These are phyloP conservation scores for Aphrocallistes beatrix DNA, from an alignment of 37 sponge, comb jelly and placozoan genomes.

Conservation along the genomic window DNA sequence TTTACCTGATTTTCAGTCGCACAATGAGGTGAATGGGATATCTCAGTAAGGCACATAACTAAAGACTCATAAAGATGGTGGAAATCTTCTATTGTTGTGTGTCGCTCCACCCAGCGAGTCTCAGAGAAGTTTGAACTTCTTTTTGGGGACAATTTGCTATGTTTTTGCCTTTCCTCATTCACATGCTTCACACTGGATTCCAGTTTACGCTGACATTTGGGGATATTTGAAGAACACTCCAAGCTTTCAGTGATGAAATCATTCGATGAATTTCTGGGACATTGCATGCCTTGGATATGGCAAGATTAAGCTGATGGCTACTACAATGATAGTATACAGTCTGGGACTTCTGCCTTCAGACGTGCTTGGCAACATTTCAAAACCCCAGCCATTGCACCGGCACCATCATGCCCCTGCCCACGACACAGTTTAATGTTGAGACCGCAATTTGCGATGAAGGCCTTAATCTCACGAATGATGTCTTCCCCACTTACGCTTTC, in stretches of 20 bases:
- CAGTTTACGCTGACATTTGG: slow-evolving; percentile 9
- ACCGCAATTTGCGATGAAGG: neutral
- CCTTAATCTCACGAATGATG: neutral
- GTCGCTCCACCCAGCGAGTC: too few species aligned
- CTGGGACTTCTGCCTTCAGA: neutral
- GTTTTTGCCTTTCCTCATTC: too few species aligned
- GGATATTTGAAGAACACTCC: slow-evolving; percentile 24
- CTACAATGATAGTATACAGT: slow-evolving; percentile 28
- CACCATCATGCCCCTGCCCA: slow-evolving; percentile 28
- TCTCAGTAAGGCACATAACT: too few species aligned
- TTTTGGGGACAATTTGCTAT: too few species aligned
- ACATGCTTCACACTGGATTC: neutral
- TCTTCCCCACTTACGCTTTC: neutral
- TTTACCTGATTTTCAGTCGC: too few species aligned
- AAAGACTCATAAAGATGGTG: too few species aligned
- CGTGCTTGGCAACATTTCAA: slow-evolving; percentile 9
- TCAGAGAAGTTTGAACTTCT: too few species aligned
- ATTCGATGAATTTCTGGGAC: slow-evolving; percentile 25
- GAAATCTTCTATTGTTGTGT: too few species aligned
- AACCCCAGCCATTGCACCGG: neutral
- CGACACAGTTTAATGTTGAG: neutral
- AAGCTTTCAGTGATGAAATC: slow-evolving; percentile 15
- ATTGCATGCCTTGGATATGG: slow-evolving; percentile 22
- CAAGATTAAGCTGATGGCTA: slow-evolving; percentile 31
- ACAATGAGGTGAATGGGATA: too few species aligned